These are phyloP conservation scores for Megamerina dolium DNA, from an alignment of 2,888 invertebrate species.

Conservation along the genomic window DNA sequence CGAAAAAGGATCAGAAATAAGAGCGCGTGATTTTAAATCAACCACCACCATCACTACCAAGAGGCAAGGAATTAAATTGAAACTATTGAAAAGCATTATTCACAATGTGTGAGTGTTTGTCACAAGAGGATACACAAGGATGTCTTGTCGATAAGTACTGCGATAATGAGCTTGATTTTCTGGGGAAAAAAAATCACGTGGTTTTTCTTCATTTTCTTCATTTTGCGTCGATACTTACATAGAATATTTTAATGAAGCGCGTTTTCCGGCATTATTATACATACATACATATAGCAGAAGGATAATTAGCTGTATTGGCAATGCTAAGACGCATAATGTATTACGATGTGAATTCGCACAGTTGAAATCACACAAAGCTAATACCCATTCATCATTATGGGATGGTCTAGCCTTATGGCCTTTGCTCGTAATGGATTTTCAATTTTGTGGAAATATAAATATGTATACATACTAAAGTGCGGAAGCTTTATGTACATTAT, in stretches of 20 bases:
- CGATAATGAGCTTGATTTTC: conserved; percentile 42
- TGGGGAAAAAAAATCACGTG: no score
- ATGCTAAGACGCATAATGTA: conserved; percentile 34
- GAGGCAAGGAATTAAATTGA: no score
- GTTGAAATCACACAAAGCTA: conserved; percentile 48
- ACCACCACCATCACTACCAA: not conserved
- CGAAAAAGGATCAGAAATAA: conserved; percentile 10
- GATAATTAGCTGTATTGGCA: conserved; percentile 42
- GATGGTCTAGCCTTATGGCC: conserved; percentile 14
- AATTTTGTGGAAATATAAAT: not conserved
- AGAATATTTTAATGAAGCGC: conserved; percentile 42
- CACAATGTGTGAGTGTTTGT: not conserved
- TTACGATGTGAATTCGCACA: conserved; percentile 41
- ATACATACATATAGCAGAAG: conserved; percentile 20
- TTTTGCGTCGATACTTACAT: no score
- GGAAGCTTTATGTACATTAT: no score
- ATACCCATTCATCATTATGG: conserved; percentile 23
- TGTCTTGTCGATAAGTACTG: conserved; percentile 28
- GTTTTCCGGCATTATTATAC: conserved; percentile 23
- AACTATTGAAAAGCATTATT: conserved; percentile 8
- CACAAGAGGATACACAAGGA: not conserved
- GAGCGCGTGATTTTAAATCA: conserved; percentile 8
- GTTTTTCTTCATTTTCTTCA: conserved; percentile 29
- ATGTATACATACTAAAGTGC: no score
- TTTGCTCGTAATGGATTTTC: conserved; percentile 15